Percentiles rank a stretch among this genome's conserved stretches.
phyloP scores from a whole-genome alignment of 2,113 vertebrate genomes.

The Scatophagus argus region DNA sequence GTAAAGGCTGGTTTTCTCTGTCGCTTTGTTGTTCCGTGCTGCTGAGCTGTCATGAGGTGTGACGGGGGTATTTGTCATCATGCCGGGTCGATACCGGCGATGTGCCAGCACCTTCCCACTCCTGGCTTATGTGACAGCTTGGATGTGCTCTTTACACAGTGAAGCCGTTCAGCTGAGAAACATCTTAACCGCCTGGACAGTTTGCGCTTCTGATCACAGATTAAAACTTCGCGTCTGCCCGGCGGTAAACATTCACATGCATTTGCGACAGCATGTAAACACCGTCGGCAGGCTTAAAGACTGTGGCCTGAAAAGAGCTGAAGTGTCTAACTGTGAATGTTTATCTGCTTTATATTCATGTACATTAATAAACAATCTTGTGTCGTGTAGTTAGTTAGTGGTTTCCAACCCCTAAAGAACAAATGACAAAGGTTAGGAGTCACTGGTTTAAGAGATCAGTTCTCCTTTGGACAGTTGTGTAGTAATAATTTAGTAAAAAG shows the following conservation, averaged over 20 bases:
- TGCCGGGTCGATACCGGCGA: conserved; percentile 28
- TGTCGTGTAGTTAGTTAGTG: no score
- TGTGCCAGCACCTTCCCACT: conserved; percentile 25
- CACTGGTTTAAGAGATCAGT: no score
- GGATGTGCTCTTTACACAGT: not conserved
- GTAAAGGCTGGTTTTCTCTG: not conserved
- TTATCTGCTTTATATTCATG: no score
- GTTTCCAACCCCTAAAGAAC: no score
- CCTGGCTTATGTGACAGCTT: conserved; percentile 12
- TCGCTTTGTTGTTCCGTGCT: not conserved
- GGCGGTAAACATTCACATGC: not conserved
- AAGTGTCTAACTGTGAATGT: no score
- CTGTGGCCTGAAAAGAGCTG: no score
- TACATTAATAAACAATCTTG: no score
- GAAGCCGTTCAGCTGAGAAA: not conserved
- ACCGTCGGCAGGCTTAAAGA: not conserved
- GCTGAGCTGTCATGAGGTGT: conserved; percentile 12
- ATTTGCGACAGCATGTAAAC: not conserved
- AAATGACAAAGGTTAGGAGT: no score
- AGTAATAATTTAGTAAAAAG: no score
- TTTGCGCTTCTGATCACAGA: not conserved
- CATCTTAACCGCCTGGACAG: not conserved
- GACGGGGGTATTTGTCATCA: conserved; percentile 26
- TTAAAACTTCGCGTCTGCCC: not conserved
- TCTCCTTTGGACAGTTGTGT: no score